Base-by-base conservation (phyloP, 2,113 vertebrate species). In the Trogon surrucura region DNA sequence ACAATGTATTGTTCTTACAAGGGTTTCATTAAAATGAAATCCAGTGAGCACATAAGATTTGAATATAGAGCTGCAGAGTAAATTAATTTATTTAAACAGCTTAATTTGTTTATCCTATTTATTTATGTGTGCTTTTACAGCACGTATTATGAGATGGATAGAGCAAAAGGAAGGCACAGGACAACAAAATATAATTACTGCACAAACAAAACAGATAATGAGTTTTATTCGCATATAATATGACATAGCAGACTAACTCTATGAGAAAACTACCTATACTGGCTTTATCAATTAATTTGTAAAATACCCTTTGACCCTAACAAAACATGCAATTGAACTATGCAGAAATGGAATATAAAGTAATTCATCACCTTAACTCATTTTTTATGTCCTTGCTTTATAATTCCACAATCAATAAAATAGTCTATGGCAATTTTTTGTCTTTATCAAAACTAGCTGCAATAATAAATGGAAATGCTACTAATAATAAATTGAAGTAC, bases 31-130 rank as follows among this genome's bases (percentile, higher is more conserved):
- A 98, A 97, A 98, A 96, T 91, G 93, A 98, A 98, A 98, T 97
- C 97, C 96, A 98, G 75, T 97, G 94, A 98, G 93, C 96, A 97
- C 96, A 93, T 97, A 97, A 96, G 93, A 97, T 97, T 97, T 98
- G 96, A 98, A 97, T 97, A 98, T 90, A 96, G 92, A 97, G 95
- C 97, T 97, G 71, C 75, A 97, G 91, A 98, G 97, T 95, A 98
- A 98, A 98, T 98, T 98, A 98, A 98, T 98, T 98, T 98, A 97
- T 98, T 98, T 98, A 95, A 98, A 98, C 96, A 97, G 98, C 97
- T 98, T 98, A 98, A 98, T 98, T 97, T 97, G 97, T 98, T 98
- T 98, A 98, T 97, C 96, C 96, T 97, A 97, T 97, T 98, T 98
- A 97, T 97, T 96, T 97, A 97, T 98, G 96, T 96, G 95, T 88